A percentile compares a stretch with the other conserved stretches of the same genome.
phyloP scores from a whole-genome alignment of 2,888 invertebrate genomes.

The Baccha elongata region DNA sequence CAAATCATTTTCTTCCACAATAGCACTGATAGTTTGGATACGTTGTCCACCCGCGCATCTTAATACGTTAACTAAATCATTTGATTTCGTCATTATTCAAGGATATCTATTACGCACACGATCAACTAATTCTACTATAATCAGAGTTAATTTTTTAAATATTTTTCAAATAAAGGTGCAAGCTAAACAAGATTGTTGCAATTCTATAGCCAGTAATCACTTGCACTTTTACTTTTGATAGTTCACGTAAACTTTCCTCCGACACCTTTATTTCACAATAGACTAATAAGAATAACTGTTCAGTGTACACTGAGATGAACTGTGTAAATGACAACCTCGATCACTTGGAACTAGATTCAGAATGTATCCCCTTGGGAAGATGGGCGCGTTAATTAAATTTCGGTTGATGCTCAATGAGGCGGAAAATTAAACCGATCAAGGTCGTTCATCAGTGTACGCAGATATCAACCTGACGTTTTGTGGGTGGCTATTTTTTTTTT shows the following conservation, averaged over 20 bases:
- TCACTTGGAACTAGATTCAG: conserved; percentile 23
- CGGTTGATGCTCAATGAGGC: conserved; percentile 59
- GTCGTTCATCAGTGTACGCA: conserved; percentile 28
- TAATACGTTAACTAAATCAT: conserved; percentile 28
- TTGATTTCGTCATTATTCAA: conserved; percentile 48
- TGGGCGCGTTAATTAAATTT: conserved; percentile 51
- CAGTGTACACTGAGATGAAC: conserved; percentile 1
- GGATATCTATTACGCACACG: no score
- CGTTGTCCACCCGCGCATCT: not conserved
- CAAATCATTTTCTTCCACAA: conserved; percentile 24
- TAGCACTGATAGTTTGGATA: conserved; percentile 40
- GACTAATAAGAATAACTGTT: conserved; percentile 22
- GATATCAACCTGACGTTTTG: conserved; percentile 29
- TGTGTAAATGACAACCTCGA: conserved; percentile 2
- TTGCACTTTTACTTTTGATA: not conserved
- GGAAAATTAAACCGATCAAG: conserved; percentile 72
- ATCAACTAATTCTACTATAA: no score
- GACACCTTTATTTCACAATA: conserved; percentile 15
- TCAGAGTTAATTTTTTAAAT: no score
- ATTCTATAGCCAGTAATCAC: not conserved
- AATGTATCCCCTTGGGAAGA: conserved; percentile 45
- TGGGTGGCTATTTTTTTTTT: conserved; percentile 23
- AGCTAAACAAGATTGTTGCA: not conserved
- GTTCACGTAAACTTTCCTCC: not conserved
- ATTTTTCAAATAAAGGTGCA: no score